Conservation (phyloP, 2,113 vertebrate species). For the Menidia beryllina region DNA sequence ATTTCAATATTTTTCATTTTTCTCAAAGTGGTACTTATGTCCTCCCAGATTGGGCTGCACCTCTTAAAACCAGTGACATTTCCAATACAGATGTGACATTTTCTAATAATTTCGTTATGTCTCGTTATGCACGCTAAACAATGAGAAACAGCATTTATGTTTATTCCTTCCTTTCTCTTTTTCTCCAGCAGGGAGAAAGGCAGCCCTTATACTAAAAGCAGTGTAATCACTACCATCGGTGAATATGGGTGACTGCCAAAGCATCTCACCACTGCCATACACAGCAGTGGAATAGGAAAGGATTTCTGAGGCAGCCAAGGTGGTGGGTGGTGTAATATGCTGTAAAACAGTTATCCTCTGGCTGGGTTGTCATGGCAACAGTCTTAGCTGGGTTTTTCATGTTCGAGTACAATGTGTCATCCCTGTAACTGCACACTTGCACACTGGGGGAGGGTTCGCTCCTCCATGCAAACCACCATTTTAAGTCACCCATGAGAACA, state of each 20-base stretch:
- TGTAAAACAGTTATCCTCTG: slow-evolving; percentile 80
- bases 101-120: slow-evolving; percentile 23
- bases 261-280: slow-evolving; percentile 11
- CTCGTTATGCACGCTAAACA: slow-evolving; percentile 15
- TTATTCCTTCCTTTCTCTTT: not conserved
- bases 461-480: slow-evolving; percentile 56
- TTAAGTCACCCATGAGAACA: slow-evolving; percentile 57
- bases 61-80: slow-evolving; percentile 37
- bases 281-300: slow-evolving; percentile 32
- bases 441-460: slow-evolving; percentile 4
- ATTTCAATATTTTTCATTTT: not conserved
- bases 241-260: slow-evolving; percentile 3
- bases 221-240: slow-evolving; percentile 4
- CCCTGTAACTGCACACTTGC: slow-evolving; percentile 50
- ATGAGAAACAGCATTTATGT: slow-evolving; percentile 10
- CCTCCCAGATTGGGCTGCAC: not conserved
- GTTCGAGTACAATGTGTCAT: slow-evolving; percentile 68
- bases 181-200: not conserved
- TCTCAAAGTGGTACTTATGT: not conserved
- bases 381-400: slow-evolving; percentile 74
- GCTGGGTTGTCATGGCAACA: slow-evolving; percentile 84
- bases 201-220: not conserved
- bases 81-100: slow-evolving; percentile 54
- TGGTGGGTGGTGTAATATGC: slow-evolving; percentile 63
- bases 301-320: slow-evolving; percentile 49